These are phyloP conservation scores for Aplodontia rufa DNA, from an alignment of 2,113 vertebrate species.

Conservation along the genomic window DNA sequence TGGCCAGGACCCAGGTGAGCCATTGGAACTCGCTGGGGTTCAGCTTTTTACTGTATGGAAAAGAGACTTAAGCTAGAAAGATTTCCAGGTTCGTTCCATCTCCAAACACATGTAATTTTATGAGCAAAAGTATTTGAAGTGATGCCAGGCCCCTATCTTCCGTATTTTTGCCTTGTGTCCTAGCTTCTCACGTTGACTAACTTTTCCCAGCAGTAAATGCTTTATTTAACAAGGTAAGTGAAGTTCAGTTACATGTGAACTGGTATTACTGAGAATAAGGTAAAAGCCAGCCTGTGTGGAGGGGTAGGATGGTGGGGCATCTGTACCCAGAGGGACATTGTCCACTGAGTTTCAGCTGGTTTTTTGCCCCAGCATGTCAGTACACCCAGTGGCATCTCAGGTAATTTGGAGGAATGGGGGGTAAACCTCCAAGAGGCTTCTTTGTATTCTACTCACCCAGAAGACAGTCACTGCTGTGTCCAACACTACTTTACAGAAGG, in stretches of 20 bases:
- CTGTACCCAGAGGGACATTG: rapidly evolving
- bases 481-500: not conserved
- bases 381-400: not conserved
- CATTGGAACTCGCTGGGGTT: not conserved
- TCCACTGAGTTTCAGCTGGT: rapidly evolving
- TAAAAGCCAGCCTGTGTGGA: not conserved
- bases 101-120: not conserved
- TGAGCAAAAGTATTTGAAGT: not conserved
- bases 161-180: not conserved
- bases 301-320: rapidly evolving
- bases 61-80: not conserved
- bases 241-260: not conserved
- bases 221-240: not conserved
- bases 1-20: not conserved
- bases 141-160: not conserved
- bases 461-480: not conserved
- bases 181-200: not conserved
- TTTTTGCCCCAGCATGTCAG: not conserved
- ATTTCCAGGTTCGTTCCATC: not conserved
- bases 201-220: not conserved
- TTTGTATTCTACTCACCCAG: not conserved
- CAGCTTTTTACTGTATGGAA: rapidly evolving
- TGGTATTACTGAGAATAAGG: not conserved
- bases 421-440: not conserved
- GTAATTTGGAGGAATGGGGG: not conserved